These are phyloP conservation scores for Perdita meconis DNA, from an alignment of 2,888 invertebrate species.

Conservation along the genomic window DNA sequence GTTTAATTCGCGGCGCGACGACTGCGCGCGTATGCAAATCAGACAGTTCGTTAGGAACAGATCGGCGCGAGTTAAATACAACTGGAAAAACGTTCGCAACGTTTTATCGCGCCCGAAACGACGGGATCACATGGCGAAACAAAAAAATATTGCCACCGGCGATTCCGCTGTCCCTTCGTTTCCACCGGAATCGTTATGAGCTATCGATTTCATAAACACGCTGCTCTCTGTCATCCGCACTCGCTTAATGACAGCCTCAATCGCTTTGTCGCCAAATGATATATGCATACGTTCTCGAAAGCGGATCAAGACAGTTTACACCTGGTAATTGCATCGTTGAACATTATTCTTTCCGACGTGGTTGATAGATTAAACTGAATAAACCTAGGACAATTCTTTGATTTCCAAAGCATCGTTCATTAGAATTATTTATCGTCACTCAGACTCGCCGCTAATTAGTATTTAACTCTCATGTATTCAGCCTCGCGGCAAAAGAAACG, in stretches of 20 bases:
- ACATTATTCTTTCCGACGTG: no score
- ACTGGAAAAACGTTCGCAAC: not conserved
- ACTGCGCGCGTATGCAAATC: slow-evolving; percentile 13
- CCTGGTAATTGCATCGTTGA: no score
- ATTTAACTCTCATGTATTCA: not conserved
- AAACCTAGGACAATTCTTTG: no score
- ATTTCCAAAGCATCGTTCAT: not conserved
- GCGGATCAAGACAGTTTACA: no score
- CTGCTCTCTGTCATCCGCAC: slow-evolving; percentile 1
- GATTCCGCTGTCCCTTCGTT: slow-evolving; percentile 7
- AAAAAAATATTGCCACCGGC: slow-evolving; percentile 11
- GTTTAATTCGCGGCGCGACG: not conserved
- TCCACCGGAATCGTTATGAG: slow-evolving; percentile 24
- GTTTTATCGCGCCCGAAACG: slow-evolving; percentile 3
- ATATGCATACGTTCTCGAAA: no score
- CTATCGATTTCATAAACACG: slow-evolving; percentile 34
- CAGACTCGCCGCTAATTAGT: not conserved
- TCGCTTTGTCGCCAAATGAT: no score
- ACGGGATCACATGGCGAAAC: not conserved
- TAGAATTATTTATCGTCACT: not conserved
- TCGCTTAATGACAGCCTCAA: slow-evolving; percentile 14
- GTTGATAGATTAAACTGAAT: no score
- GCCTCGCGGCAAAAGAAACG: not conserved
- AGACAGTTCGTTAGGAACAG: slow-evolving; percentile 20
- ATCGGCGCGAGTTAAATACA: slow-evolving; percentile 24